Evolutionary conservation across 2,113 vertebrate genomes (phyloP).

Genomic region (Triplophysa siluroides): DNA sequence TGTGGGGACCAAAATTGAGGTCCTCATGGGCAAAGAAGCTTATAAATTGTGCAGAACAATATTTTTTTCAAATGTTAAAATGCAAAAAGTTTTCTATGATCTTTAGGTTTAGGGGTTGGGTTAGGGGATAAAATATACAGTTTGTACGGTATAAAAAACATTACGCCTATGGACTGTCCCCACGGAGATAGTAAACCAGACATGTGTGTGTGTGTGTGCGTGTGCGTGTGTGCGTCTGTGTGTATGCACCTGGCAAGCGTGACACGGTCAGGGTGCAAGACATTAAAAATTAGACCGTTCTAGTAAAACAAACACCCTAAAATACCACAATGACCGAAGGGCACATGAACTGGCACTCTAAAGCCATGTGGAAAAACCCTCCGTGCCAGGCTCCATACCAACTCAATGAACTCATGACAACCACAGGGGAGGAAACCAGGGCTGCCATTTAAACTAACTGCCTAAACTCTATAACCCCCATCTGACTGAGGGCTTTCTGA

Average conservation of each 20-base stretch:
- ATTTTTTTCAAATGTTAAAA: too few relatives aligned
- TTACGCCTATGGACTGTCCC: too few relatives aligned
- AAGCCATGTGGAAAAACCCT: constrained; percentile 46
- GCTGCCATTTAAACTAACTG: constrained; percentile 38
- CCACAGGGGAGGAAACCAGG: constrained; percentile 45
- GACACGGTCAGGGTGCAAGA: constrained; percentile 22
- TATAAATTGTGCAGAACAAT: too few relatives aligned
- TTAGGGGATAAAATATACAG: too few relatives aligned
- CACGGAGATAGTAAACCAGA: too few relatives aligned
- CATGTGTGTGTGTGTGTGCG: background rate
- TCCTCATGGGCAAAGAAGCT: too few relatives aligned
- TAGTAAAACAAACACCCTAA: constrained; percentile 50
- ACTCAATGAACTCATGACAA: constrained; percentile 40
- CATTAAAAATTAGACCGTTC: constrained; percentile 51
- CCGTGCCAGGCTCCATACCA: constrained; percentile 30
- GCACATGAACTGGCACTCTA: constrained; percentile 45
- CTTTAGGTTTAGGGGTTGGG: too few relatives aligned
- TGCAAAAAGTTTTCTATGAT: too few relatives aligned
- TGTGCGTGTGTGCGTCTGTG: background rate
- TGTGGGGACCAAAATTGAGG: too few relatives aligned
- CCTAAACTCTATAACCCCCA: constrained; percentile 43
- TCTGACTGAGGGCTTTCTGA: constrained; percentile 12
- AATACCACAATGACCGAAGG: constrained; percentile 45
- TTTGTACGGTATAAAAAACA: too few relatives aligned
- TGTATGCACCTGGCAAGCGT: constrained; percentile 7